Evolutionary conservation across 2,113 vertebrate genomes (phyloP).

Genomic region (Oenanthe oenanthe): DNA sequence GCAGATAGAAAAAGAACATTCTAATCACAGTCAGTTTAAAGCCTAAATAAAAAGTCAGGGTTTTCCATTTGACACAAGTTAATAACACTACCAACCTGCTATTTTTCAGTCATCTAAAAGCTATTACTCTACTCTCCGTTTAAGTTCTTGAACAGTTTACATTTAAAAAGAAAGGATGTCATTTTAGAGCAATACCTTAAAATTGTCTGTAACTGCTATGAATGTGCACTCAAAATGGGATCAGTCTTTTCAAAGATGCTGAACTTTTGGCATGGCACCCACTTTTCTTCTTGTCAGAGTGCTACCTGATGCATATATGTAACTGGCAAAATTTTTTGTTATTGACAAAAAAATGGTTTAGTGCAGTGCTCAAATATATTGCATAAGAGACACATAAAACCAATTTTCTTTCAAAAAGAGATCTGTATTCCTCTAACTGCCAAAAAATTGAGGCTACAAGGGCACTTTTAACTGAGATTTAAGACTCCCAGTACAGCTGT

Average conservation of each 20-base stretch:
- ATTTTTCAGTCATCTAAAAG: slow-evolving; percentile 1
- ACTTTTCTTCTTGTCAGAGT: not conserved
- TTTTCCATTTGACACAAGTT: not conserved
- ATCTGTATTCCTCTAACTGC: not conserved
- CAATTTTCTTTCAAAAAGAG: slow-evolving; percentile 20
- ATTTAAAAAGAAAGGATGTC: not conserved
- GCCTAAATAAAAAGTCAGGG: not conserved
- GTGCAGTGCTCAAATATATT: not conserved
- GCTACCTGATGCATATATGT: not conserved
- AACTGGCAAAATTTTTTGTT: not conserved
- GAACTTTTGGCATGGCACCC: not conserved
- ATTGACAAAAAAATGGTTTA: not conserved
- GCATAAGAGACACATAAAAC: not conserved
- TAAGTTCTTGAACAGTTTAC: not conserved
- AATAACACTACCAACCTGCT: not conserved
- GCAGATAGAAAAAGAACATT: not conserved
- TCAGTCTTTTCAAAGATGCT: not conserved
- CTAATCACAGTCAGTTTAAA: not conserved
- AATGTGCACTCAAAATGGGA: not conserved
- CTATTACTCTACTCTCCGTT: not conserved
- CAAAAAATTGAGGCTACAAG: not conserved
- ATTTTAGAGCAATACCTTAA: not conserved
- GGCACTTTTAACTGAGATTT: slow-evolving; percentile 27
- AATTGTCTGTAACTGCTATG: slow-evolving; percentile 3
- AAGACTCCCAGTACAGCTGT: slow-evolving; percentile 31